Percentiles rank a stretch among this genome's conserved stretches.
These are phyloP conservation scores for Triops longicaudatus DNA, from an alignment of 1,140 invertebrate species.

Conservation along the genomic window DNA sequence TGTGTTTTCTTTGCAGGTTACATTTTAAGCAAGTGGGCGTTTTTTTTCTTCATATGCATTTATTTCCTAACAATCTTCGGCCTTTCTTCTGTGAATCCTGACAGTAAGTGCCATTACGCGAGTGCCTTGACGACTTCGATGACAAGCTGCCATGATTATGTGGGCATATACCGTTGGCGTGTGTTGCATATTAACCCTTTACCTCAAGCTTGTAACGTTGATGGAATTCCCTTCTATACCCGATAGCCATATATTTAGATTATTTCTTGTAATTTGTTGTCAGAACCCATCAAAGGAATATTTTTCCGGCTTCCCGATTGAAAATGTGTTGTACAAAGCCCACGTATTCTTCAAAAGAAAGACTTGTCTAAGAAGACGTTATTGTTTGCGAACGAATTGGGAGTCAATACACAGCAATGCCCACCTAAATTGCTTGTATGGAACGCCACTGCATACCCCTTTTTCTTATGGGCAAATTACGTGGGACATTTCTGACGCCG, in stretches of 20 bases:
- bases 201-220: not conserved
- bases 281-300: not conserved
- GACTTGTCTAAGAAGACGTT: not conserved
- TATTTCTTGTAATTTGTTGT: not conserved
- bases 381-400: not conserved
- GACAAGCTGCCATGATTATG: conserved; percentile 4
- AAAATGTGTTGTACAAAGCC: not conserved
- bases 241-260: not conserved
- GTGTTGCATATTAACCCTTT: conserved; percentile 8
- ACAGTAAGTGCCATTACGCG: not conserved
- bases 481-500: too few species aligned
- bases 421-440: not conserved
- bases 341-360: not conserved
- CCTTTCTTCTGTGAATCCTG: not conserved
- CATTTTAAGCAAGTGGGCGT: not conserved
- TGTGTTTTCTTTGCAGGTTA: not conserved
- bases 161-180: conserved; percentile 9
- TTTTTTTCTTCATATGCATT: conserved; percentile 8
- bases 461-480: too few species aligned
- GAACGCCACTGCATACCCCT: too few species aligned
- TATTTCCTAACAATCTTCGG: not conserved
- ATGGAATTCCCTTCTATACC: not conserved
- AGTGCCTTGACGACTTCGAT: conserved; percentile 1
- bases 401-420: not conserved
- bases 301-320: not conserved